Evolutionary conservation across 2,113 vertebrate genomes (phyloP), one percentile per base, ranked within the genome.

Genomic region (Mobula hypostoma): DNA sequence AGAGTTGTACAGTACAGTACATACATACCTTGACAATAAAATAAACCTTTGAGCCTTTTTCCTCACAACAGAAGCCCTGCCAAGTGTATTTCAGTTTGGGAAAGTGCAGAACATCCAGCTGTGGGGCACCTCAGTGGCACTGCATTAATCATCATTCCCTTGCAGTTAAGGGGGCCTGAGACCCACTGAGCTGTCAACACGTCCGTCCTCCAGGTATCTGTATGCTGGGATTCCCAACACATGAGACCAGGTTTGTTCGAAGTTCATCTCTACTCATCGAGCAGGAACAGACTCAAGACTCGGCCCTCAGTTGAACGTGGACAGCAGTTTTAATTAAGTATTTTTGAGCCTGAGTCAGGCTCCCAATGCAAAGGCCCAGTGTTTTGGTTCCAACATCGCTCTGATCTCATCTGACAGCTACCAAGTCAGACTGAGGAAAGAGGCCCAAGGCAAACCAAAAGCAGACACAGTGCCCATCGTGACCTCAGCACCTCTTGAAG

Each of bases 201-300:
- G 56, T 19, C 40, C 2, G 48, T 40, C 82, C 82, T 40, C 40
- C 24, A 29, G 12, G 27, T 63, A 63, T 63, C 21, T 61, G 56
- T 4, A 29, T 29, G 83, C 24, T 9, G 5, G 27, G 83, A 87
- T 87, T 87, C 58, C 83, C 29, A 87, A 87, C 83, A n/a, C 83
- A 15, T 63, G 58, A 63, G 56, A n/a, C 24, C 27, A 87, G 58
- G 82, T 61, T 85, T 58, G 82, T 61, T 63, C 29, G 12, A 63
- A 1, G 27, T 63, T 29, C 83, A 63, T 27, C 58, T 58, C 7
- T 11, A 27, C 48, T 27, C 6, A 87, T 8, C 56, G 58, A 63
- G 83, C 83, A 87, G 83, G 27, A 87, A 61, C 24, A 87, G 58
- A 87, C 83, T 87, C 56, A 27, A 29, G 83, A n/a, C 58, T 87